Evolutionary conservation across 2,797 vertebrate genomes (phyloP).

Genomic region (Nothura maculosa): DNA sequence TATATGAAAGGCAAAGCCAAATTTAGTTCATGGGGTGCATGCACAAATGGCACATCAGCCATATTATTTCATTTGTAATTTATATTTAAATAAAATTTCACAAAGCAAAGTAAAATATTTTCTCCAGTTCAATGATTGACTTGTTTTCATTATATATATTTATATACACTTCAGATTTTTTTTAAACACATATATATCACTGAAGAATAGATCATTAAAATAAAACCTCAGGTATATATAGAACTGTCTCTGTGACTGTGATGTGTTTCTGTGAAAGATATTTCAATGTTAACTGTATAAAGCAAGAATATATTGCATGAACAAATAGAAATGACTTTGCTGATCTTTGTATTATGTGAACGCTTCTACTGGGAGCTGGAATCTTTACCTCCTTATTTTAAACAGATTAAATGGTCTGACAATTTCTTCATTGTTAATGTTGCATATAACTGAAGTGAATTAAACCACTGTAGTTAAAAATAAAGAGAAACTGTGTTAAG

Average conservation of each 20-base stretch:
- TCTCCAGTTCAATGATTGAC: neutral
- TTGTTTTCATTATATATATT: neutral
- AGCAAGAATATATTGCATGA: neutral
- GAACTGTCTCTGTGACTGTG: conserved; percentile 9
- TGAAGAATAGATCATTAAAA: neutral
- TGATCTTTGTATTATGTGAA: conserved; percentile 5
- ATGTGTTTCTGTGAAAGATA: conserved; percentile 13
- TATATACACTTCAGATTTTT: neutral
- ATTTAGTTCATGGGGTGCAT: conserved; percentile 27
- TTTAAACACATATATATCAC: neutral
- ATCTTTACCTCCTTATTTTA: conserved; percentile 50
- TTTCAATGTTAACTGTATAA: conserved; percentile 20
- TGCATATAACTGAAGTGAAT: conserved; percentile 54
- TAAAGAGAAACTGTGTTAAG: conserved; percentile 15
- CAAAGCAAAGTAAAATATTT: neutral
- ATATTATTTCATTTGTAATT: neutral
- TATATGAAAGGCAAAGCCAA: neutral
- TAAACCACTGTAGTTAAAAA: conserved; percentile 39
- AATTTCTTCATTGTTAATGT: conserved; percentile 43
- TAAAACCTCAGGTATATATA: neutral
- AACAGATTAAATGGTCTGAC: conserved; percentile 25
- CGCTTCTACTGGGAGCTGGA: conserved; percentile 25
- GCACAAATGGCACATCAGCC: neutral
- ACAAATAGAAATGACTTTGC: neutral
- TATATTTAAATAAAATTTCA: conserved; percentile 14